Evolutionary conservation across 1,140 invertebrate genomes (phyloP), one percentile per base, ranked within the genome.

Genomic region (Philotrypesis tridentata): DNA sequence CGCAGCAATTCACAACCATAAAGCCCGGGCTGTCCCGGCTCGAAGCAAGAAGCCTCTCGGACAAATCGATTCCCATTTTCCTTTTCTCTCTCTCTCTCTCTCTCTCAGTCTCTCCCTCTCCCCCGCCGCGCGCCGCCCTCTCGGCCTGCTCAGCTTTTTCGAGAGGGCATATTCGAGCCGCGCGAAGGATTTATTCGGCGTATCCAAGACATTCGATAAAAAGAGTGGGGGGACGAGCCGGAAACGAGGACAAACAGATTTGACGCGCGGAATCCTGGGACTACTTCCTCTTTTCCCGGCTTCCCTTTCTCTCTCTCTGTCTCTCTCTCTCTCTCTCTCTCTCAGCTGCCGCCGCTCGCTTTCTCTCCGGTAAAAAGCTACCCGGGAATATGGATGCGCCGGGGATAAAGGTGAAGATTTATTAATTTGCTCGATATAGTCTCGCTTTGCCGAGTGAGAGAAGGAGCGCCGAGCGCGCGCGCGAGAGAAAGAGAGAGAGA

Each of bases 321-420:
- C 48, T 55, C 48, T 55, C 48, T 21, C 5, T 55, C n/a, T n/a
- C n/a, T n/a, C n/a, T n/a, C n/a, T n/a, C n/a, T n/a, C n/a, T n/a
- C n/a, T n/a, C n/a, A n/a, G n/a, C n/a, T n/a, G n/a, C n/a, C n/a
- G n/a, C n/a, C n/a, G n/a, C n/a, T n/a, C n/a, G n/a, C n/a, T n/a
- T 6, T 55, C 48, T n/a, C 21, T 33, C 60, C 23, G 37, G 63
- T 37, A 68, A 29, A 68, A 48, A 77, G 37, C 61, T n/a, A 48
- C 33, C 11, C 4, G 1, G n/a, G 37, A 77, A 77, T 77, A 77
- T 55, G 31, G 40, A 68, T 78, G 25, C 25, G 25, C 25, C 9
- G 40, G 48, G 48, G 27, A 78, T 78, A 68, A 68, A 78, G 65
- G 75, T 31, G 65, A 78, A 55, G 75, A 78, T 78, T 68, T 78